Base-by-base conservation (phyloP, 2,888 invertebrate species). In the Rosalia funebris region DNA sequence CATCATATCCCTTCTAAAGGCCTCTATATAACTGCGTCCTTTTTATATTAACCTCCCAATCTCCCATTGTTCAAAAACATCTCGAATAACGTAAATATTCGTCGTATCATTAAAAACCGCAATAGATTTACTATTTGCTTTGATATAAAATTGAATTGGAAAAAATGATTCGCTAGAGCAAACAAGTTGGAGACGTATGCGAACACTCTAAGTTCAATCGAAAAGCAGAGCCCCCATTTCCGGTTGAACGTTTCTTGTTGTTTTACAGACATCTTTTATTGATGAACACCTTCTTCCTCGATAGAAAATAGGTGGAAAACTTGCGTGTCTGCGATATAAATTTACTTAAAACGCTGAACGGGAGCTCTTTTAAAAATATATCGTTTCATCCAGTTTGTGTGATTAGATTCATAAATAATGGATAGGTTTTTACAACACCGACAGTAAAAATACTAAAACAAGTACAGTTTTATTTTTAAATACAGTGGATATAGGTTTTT, bases 251-350 rank as follows among this genome's bases (percentile, higher is more conserved):
- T 61, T 64, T 66, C 57, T 62, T 58, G 62, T 67, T 69, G 69
- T 66, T 69, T 61, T 61, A 69, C 65, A 58, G 63, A 66, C 66
- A 69, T 69, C 69, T 69, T 69, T 69, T 69, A 67, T 69, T 69
- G 67, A 67, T 69, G 64, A 67, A 69, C 65, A 65, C 60, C 66
- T 60, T 54, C 59, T 36, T 16, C 37, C 12, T 11, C 11, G 25
- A 17, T 20, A 55, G 32, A 56, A 47, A 56, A 11, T 34, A 46
- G 31, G 32, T 41, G 10, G 56, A 47, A 32, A 36, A 15, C 16
- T 37, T 39, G 39, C n/a, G n/a, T 9, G 34, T 3, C 12, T 17
- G 20, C 10, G 19, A 50, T 11, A 50, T 50, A 20, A 20, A 37
- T 50, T 50, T 19, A 45, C 31, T 31, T 45, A 25, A 45, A 45